Percentiles rank a stretch among this genome's conserved stretches.
phyloP scores from a whole-genome alignment of 2,888 invertebrate species.

The Hesperia comma region DNA sequence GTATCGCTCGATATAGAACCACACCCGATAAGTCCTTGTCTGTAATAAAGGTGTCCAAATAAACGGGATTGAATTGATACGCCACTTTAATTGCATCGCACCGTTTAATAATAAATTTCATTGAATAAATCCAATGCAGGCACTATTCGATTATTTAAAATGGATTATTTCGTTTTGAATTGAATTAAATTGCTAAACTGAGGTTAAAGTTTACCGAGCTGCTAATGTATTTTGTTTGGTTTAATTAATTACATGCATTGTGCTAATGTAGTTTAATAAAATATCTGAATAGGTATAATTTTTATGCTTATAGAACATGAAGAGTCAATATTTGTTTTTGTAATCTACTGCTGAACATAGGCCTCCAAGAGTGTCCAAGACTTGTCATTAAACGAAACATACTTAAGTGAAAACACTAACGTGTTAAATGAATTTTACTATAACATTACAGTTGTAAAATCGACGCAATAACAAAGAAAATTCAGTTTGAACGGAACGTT shows the following conservation, averaged over 20 bases:
- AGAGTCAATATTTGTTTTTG: too few relatives aligned
- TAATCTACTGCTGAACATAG: too few relatives aligned
- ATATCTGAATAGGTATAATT: too few relatives aligned
- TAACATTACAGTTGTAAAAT: neutral
- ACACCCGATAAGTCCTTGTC: neutral
- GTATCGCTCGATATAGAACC: neutral
- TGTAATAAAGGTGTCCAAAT: conserved; percentile 31
- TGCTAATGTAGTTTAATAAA: too few relatives aligned
- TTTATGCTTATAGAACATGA: too few relatives aligned
- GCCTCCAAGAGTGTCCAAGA: too few relatives aligned
- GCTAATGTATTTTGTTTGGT: conserved; percentile 16
- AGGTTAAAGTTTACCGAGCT: conserved; percentile 7
- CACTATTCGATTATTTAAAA: conserved; percentile 26
- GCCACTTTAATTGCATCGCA: conserved; percentile 31
- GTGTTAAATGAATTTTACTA: too few relatives aligned
- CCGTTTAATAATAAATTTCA: conserved; percentile 33
- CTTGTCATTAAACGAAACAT: too few relatives aligned
- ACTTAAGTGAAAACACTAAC: too few relatives aligned
- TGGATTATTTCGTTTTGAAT: conserved; percentile 12
- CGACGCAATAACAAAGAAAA: conserved; percentile 5
- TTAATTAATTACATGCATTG: neutral
- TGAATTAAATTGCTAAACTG: conserved; percentile 24
- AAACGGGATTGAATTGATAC: conserved; percentile 31
- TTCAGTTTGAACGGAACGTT: conserved; percentile 2
- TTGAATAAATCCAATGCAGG: conserved; percentile 16